Conservation (phyloP, 2,113 vertebrate genomes). For the Neogale vison region DNA sequence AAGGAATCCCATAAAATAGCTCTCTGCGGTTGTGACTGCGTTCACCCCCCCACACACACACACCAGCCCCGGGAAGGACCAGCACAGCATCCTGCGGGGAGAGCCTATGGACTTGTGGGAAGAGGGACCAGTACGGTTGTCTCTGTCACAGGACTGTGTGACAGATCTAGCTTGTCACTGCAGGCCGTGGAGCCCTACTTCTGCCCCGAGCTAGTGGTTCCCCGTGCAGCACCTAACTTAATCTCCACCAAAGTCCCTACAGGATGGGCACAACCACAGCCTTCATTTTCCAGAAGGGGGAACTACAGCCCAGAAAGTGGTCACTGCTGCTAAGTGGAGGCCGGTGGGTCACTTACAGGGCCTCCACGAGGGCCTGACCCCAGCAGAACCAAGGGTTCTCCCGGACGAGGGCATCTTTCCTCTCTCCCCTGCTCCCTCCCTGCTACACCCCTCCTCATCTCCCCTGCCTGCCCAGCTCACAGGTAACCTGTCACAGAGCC, state of each 20-base stretch:
- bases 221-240: rapidly evolving
- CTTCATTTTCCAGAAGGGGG: not conserved
- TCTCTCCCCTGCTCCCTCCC: no score
- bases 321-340: not conserved
- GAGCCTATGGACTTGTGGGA: not conserved
- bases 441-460: not conserved
- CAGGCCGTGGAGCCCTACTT: not conserved
- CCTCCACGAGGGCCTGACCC: not conserved
- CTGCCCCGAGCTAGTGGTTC: not conserved
- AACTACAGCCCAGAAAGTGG: not conserved
- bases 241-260: not conserved
- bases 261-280: not conserved
- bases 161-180: not conserved
- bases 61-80: not conserved
- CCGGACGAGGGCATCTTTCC: not conserved
- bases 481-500: not conserved
- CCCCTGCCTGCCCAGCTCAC: not conserved
- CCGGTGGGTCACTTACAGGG: not conserved
- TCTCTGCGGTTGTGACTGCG: not conserved
- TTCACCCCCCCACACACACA: not conserved
- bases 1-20: not conserved
- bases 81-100: rapidly evolving
- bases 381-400: not conserved
- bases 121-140: not conserved
- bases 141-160: not conserved